Evolutionary conservation across 2,888 invertebrate species (phyloP).

Genomic region (Nemotelus nigrinus): DNA sequence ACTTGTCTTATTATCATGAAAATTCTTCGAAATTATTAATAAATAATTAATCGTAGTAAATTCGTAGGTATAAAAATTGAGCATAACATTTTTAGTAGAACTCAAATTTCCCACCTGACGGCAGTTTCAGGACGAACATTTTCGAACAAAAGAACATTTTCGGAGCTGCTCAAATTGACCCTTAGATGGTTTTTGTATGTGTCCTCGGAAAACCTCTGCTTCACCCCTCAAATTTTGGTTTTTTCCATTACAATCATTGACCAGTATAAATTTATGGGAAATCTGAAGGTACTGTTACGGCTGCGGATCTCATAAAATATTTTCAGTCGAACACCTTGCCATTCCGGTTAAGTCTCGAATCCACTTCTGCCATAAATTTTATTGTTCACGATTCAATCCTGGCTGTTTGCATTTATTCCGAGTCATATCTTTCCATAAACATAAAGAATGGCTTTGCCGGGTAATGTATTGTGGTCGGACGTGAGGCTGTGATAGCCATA

Average conservation of each 20-base stretch:
- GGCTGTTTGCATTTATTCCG: conserved; percentile 6
- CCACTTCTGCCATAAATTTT: conserved; percentile 17
- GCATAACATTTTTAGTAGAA: no score
- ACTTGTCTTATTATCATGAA: no score
- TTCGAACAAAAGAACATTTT: no score
- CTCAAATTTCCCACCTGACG: no score
- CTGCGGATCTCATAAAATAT: conserved; percentile 31
- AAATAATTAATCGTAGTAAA: no score
- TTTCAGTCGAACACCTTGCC: conserved; percentile 2
- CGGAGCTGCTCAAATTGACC: no score
- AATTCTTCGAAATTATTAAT: no score
- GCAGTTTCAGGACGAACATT: no score
- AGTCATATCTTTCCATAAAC: conserved; percentile 14
- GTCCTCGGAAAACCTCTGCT: conserved; percentile 12
- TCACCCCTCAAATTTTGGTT: background rate
- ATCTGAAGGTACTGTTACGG: conserved; percentile 31
- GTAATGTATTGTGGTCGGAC: background rate
- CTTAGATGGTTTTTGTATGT: no score
- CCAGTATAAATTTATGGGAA: conserved; percentile 32
- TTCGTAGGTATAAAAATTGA: no score
- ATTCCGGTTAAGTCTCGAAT: conserved; percentile 4
- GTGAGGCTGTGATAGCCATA: no score
- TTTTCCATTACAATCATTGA: conserved; percentile 13
- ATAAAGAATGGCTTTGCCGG: conserved; percentile 30
- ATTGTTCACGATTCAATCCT: conserved; percentile 31